These are phyloP conservation scores for Lucinisca nassula DNA, from an alignment of 2,888 invertebrate genomes.

Conservation along the genomic window DNA sequence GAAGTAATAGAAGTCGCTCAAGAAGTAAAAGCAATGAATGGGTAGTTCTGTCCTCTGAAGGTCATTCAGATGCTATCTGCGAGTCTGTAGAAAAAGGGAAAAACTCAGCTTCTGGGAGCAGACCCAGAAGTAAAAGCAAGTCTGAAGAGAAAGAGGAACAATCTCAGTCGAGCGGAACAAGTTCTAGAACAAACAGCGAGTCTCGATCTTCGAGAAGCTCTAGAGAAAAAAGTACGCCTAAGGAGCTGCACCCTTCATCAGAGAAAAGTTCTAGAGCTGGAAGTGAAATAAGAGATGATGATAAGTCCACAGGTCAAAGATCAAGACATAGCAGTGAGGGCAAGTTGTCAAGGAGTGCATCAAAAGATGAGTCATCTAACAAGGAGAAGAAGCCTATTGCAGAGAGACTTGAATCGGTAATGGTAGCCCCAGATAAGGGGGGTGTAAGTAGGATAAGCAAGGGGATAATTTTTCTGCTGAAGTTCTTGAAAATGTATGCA, in stretches of 20 bases:
- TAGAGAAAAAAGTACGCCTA: neutral
- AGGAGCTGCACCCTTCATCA: neutral
- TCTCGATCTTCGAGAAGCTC: neutral
- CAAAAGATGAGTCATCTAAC: neutral
- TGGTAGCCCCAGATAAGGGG: no score
- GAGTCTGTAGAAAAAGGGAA: neutral
- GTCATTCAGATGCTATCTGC: neutral
- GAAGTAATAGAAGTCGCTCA: neutral
- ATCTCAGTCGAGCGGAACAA: neutral
- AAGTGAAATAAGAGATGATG: neutral
- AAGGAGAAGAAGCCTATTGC: neutral
- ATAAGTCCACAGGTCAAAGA: no score
- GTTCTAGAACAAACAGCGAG: neutral
- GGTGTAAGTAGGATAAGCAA: no score
- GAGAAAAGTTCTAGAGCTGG: neutral
- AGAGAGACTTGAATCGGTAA: neutral
- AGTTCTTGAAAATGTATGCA: no score
- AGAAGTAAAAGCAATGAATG: neutral
- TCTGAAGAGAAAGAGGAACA: neutral
- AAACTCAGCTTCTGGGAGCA: neutral
- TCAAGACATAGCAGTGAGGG: no score
- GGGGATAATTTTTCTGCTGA: no score
- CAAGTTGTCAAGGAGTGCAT: neutral
- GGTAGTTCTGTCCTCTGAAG: neutral
- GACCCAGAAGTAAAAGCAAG: neutral